phyloP scores from a whole-genome alignment of 2,888 invertebrate species.

The Anodontia alba region DNA sequence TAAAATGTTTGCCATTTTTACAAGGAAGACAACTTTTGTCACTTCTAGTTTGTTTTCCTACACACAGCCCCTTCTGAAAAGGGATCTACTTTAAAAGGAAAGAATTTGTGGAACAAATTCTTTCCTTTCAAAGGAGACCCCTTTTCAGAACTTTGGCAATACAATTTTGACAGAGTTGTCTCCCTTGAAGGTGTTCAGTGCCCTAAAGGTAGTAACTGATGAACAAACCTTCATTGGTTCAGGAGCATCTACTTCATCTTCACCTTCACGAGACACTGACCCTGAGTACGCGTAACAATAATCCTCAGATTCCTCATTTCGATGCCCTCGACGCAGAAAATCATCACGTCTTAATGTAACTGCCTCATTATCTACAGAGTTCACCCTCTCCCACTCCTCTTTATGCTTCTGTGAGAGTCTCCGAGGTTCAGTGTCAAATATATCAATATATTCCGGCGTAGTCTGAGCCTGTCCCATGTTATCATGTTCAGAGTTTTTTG shows the following conservation, averaged over 20 bases:
- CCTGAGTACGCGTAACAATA: constrained; percentile 34
- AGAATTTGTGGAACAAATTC: too few species aligned
- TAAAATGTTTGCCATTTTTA: too few species aligned
- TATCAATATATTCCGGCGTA: constrained; percentile 29
- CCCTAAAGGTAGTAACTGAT: too few species aligned
- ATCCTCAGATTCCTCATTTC: constrained; percentile 34
- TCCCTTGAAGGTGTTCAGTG: too few species aligned
- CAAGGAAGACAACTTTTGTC: too few species aligned
- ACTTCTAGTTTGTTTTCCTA: too few species aligned
- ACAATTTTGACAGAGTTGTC: too few species aligned
- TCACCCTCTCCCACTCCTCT: constrained; percentile 4
- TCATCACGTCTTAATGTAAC: not conserved
- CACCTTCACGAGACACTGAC: not conserved
- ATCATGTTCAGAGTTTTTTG: not conserved
- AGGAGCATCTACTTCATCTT: not conserved
- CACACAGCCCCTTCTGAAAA: too few species aligned
- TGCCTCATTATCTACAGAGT: not conserved
- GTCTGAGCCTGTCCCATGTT: constrained; percentile 36
- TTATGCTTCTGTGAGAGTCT: not conserved
- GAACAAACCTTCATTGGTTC: not conserved
- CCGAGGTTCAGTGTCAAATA: constrained; percentile 8
- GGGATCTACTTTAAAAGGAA: too few species aligned
- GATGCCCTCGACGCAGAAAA: constrained; percentile 5
- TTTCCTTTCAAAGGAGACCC: too few species aligned
- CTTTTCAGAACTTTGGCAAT: too few species aligned